Evolutionary conservation across 1,140 invertebrate genomes (phyloP), one percentile per base, ranked within the genome.

Genomic region (Bombus cullumanus): DNA sequence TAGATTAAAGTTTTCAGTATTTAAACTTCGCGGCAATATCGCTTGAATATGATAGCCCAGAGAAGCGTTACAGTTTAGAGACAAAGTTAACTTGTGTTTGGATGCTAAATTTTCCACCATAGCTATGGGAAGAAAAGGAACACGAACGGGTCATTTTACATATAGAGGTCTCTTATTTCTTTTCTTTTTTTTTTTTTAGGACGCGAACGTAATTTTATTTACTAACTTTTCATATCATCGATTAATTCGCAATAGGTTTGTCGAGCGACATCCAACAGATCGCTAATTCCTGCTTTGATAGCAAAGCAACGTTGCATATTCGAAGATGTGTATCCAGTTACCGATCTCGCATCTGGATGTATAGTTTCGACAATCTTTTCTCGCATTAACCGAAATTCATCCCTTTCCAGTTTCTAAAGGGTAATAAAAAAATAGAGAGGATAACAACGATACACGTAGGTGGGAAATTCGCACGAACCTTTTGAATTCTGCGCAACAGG

Each of bases 271-370:
- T 98, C 98, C 78, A 98, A 94, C 64, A 98, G 94, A 4, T 97
- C 97, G 91, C 97, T 97, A 43, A 98, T 95, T 37, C 97, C 96
- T 37, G 96, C 95, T 95, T 97, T 98, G 5, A 99, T 97, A 53
- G 98, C 98, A 95, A 98, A 98, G 92, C 97, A 98, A 83, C 98
- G 96, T 94, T 98, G 98, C 82, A 97, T 96, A 83, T 95, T 96
- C 92, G 96, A 96, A n/a, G 96, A 96, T 2, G 96, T 94, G 77
- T 96, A 96, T 3, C 97, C 97, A 93, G 97, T 96, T n/a, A 97
- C 95, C 41, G 96, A 96, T 90, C 96, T 96, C 41, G 96, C 96
- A 90, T 98, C 97, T 78, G 97, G 96, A 94, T 98, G 96, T 77
- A 99, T 96, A 1, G 98, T 95, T 76, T 95, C 95, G 28, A 96